Base-by-base conservation (phyloP, 1,140 invertebrate genomes). In the Anastrepha ludens region DNA sequence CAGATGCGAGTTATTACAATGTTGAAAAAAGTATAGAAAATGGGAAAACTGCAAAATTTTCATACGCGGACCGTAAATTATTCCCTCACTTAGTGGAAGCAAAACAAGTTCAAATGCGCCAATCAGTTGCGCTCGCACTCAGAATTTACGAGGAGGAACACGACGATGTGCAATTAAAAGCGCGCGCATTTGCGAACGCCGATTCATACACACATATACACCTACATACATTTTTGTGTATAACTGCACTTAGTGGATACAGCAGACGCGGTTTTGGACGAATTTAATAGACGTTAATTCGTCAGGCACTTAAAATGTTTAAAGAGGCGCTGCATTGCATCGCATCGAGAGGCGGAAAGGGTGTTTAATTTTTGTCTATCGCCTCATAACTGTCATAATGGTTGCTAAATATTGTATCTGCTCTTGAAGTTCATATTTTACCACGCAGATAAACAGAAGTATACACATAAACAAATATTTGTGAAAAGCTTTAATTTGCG, bases 281-380 rank as follows among this genome's bases (percentile, higher is more conserved):
- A 29, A 29, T 29, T 29, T 29, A 29, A 29, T 29, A 29, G 29
- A 29, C 29, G 29, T 29, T 29, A 29, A 29, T 29, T 55, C 50
- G 50, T 55, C 11, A 6, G 50, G 6, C 50, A 55, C 50, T 55
- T 55, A 6, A 74, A 74, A 74, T 15, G 17, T 74, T 47, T 11
- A 74, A 39, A 74, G 39, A 74, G 9, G 5, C 67, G 15, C 67
- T 74, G 67, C 15, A 44, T 74, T 47, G 41, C 67, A 74, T 11
- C 44, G 41, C 8, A 74, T 15, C 7, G 39, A 17, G n/a, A 74
- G 41, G 39, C 13, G 39, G 11, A 17, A 5, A 9, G 13, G 8
- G 15, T 74, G 67, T 74, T 74, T 74, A 41, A 44, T 41, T 74
- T 44, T 74, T 47, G 67, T 74, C 67, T 74, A 74, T 29, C 29